A percentile compares a stretch with the other conserved stretches of the same genome.
phyloP scores from a whole-genome alignment of 2,113 vertebrate species.

The Datnioides undecimradiatus region DNA sequence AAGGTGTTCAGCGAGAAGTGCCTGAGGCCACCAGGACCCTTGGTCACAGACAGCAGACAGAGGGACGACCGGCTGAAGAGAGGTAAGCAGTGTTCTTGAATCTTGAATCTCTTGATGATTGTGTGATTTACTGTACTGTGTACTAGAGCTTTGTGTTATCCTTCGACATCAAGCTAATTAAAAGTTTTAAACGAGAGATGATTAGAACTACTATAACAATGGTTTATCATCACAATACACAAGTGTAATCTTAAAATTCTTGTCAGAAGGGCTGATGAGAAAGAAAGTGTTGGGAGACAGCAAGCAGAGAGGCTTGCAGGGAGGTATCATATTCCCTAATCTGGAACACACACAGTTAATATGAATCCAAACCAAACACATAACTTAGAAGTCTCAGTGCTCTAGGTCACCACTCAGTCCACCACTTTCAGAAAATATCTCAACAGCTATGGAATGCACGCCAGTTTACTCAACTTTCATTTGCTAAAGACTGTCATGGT shows the following conservation, averaged over 20 bases:
- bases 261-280: neutral
- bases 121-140: neutral
- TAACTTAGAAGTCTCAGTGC: neutral
- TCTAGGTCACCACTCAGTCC: too few relatives aligned
- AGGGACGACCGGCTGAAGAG: conserved; percentile 84
- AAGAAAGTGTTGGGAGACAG: neutral
- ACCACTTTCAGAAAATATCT: too few relatives aligned
- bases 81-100: conserved; percentile 66
- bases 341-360: neutral
- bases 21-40: conserved; percentile 61
- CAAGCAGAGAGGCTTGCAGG: neutral
- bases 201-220: neutral
- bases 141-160: neutral
- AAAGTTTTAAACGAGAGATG: neutral
- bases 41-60: conserved; percentile 73
- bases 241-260: neutral
- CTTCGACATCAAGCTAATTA: neutral
- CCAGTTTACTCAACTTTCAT: too few relatives aligned
- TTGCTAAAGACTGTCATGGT: too few relatives aligned
- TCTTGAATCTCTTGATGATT: neutral
- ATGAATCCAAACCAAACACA: neutral
- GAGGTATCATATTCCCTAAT: neutral
- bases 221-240: neutral
- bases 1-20: conserved; percentile 77
- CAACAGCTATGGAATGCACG: too few relatives aligned